A percentile compares a stretch with the other conserved stretches of the same genome.
Evolutionary conservation across 2,113 vertebrate genomes (phyloP).

Genomic region (Misgurnus mizolepis): DNA sequence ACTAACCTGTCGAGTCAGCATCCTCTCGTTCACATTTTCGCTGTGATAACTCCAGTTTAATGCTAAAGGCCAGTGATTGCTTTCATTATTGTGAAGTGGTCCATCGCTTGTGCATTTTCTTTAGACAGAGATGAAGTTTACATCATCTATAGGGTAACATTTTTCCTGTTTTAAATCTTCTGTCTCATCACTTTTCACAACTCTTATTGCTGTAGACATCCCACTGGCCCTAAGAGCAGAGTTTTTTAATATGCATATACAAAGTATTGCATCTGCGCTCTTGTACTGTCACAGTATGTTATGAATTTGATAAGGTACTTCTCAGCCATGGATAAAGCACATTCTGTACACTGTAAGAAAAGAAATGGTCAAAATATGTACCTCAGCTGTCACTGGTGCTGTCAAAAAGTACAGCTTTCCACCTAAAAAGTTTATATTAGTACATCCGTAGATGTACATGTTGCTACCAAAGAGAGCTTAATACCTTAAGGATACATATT

Average conservation of each 20-base stretch:
- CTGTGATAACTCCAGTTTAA: constrained; percentile 15
- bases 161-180: constrained; percentile 16
- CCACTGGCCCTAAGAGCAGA: constrained; percentile 17
- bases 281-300: background rate
- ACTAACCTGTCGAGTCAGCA: constrained; percentile 23
- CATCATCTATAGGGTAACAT: constrained; percentile 1
- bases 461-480: too few relatives aligned
- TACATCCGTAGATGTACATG: too few relatives aligned
- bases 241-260: constrained; percentile 3
- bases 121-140: constrained; percentile 14
- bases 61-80: constrained; percentile 34
- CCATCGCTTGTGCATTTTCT: constrained; percentile 16
- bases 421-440: too few relatives aligned
- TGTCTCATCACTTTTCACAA: constrained; percentile 7
- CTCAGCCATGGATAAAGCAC: too few relatives aligned
- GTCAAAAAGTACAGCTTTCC: too few relatives aligned
- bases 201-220: constrained; percentile 1
- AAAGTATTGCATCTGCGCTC: background rate
- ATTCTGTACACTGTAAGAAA: too few relatives aligned
- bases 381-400: too few relatives aligned
- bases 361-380: too few relatives aligned
- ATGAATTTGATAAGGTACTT: too few relatives aligned
- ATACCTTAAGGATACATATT: too few relatives aligned
- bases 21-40: background rate
- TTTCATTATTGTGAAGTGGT: constrained; percentile 21